phyloP scores from a whole-genome alignment of 2,888 invertebrate genomes.

The Steinernema carpocapsae region DNA sequence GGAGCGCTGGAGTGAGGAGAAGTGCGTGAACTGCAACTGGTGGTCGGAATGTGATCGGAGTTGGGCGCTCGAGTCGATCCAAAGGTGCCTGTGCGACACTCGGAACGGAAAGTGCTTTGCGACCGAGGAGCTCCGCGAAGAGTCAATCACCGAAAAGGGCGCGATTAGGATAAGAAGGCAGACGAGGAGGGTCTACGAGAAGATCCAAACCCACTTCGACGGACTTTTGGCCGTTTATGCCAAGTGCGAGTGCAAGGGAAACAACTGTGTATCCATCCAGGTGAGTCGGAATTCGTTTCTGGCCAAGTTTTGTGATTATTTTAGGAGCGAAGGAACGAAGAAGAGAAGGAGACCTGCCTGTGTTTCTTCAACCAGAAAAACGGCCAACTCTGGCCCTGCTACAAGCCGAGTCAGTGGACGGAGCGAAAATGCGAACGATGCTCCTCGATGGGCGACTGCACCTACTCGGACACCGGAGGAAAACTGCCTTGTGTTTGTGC shows the following conservation, averaged over 20 bases:
- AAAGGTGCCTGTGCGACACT: slow-evolving; percentile 20
- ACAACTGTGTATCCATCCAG: slow-evolving; percentile 41
- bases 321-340: slow-evolving; percentile 10
- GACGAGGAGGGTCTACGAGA: slow-evolving; percentile 55
- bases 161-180: slow-evolving; percentile 45
- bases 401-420: slow-evolving; percentile 55
- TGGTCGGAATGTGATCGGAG: slow-evolving; percentile 26
- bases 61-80: slow-evolving; percentile 2
- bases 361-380: slow-evolving; percentile 67
- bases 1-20: slow-evolving; percentile 12
- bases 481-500: slow-evolving; percentile 61
- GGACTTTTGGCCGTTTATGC: slow-evolving; percentile 64
- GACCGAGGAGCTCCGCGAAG: not conserved
- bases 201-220: slow-evolving; percentile 56
- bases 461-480: slow-evolving; percentile 48
- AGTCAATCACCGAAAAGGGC: not conserved
- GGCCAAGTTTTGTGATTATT: not conserved
- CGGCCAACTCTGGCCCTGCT: slow-evolving; percentile 63
- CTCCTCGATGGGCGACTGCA: slow-evolving; percentile 62
- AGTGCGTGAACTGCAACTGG: slow-evolving; percentile 27
- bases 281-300: not conserved
- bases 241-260: slow-evolving; percentile 50
- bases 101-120: slow-evolving; percentile 12
- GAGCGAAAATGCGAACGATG: slow-evolving; percentile 60
- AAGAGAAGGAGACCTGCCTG: slow-evolving; percentile 52